A percentile compares a stretch with the other conserved stretches of the same genome.
phyloP scores from a whole-genome alignment of 1,140 invertebrate species.

The Heliothis virescens region DNA sequence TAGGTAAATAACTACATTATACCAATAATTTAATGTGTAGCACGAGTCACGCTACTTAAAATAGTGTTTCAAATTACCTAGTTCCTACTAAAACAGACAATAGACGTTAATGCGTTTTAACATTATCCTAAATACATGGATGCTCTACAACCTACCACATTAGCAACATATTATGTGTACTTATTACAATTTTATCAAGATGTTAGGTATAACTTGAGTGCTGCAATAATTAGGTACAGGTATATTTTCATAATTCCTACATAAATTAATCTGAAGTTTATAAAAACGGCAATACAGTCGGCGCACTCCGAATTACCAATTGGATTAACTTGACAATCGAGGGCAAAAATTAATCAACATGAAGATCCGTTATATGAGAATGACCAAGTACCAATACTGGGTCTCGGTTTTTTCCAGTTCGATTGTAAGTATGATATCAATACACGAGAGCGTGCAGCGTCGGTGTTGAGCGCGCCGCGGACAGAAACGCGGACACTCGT shows the following conservation, averaged over 20 bases:
- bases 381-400: constrained; percentile 57
- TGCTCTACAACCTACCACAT: background rate
- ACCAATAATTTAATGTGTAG: background rate
- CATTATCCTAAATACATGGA: constrained; percentile 4
- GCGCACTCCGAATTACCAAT: constrained; percentile 38
- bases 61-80: background rate
- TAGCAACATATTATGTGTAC: background rate
- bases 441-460: background rate
- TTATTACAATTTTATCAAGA: too few relatives aligned
- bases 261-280: background rate
- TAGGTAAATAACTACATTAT: too few relatives aligned
- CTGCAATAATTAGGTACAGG: background rate
- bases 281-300: background rate
- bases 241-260: background rate
- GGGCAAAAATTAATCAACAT: constrained; percentile 64
- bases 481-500: constrained; percentile 17
- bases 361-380: constrained; percentile 65
- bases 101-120: background rate
- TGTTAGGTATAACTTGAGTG: too few relatives aligned
- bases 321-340: constrained; percentile 61
- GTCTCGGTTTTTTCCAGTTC: constrained; percentile 64
- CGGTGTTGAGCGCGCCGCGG: background rate
- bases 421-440: constrained; percentile 20
- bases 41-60: constrained; percentile 1
- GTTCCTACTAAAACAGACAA: background rate